Conservation (phyloP, 1,140 invertebrate genomes). For the Lepidurus couesii region DNA sequence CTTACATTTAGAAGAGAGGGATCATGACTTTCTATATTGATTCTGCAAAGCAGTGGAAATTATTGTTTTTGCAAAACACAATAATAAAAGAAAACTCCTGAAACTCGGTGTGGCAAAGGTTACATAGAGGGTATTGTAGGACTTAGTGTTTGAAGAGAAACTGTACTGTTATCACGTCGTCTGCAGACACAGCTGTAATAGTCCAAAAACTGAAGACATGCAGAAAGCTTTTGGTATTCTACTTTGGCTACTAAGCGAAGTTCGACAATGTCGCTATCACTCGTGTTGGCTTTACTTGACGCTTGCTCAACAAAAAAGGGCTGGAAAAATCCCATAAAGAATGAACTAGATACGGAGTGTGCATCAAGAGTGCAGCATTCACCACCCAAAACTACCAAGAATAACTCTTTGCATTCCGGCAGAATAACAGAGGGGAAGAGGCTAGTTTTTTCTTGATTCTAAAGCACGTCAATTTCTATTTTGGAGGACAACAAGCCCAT, state of each 20-base stretch:
- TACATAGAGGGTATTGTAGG: too few relatives aligned
- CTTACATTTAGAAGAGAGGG: neutral
- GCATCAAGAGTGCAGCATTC: neutral
- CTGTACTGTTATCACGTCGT: neutral
- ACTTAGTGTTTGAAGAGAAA: too few relatives aligned
- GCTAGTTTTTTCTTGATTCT: too few relatives aligned
- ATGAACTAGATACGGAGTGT: neutral
- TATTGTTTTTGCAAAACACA: too few relatives aligned
- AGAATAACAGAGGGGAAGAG: too few relatives aligned
- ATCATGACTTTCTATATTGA: neutral
- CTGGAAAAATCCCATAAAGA: neutral
- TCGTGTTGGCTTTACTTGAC: neutral
- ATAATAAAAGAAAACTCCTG: neutral
- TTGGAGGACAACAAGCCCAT: too few relatives aligned
- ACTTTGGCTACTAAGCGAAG: neutral
- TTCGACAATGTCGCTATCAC: neutral
- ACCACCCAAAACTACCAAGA: too few relatives aligned
- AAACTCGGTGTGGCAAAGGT: too few relatives aligned
- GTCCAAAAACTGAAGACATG: neutral
- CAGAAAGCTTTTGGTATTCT: neutral
- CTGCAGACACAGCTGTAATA: neutral
- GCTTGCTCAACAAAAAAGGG: neutral
- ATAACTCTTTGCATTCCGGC: too few relatives aligned
- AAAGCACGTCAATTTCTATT: too few relatives aligned
- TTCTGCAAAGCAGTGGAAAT: neutral